Base-by-base conservation (phyloP, 2,888 invertebrate genomes). In the Merodon equestris region DNA sequence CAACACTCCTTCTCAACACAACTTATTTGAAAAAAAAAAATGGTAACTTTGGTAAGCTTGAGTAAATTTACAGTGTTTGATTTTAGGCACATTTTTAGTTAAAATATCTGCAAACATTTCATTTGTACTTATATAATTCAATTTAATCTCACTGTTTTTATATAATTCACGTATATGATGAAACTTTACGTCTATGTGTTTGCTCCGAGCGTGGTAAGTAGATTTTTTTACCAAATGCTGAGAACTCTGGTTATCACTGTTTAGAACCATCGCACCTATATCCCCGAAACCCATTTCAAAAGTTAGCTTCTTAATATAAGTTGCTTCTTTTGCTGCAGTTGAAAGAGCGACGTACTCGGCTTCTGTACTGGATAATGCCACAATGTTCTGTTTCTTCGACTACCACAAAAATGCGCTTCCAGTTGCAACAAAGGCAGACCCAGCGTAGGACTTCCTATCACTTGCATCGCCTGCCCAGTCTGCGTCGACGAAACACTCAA, bases 131-230 rank as follows among this genome's bases (percentile, higher is more conserved):
- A 57, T 15, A 45, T 45, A 57, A 17, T 57, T 45, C 10, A 57
- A 40, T 10, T 18, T 57, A 44, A 57, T n/a, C 44, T 57, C 44
- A n/a, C 44, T 57, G 44, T 5, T 45, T 38, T 53, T 34, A 5
- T 36, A 17, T n/a, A 53, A 14, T 53, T 53, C 45, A 14, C 57
- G 44, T 34, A 45, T 44, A 18, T 57, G 45, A 5, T 57, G 47
- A 47, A 17, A 47, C 47, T n/a, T 79, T 1, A 81, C 70, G 15
- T 81, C 79, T 1, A 81, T 81, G 42, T 81, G 82, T 10, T 83
- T 82, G 9, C 72, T 82, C 15, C 70, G 60, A n/a, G 63, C 34
- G 10, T 81, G 79, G 14, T 82, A 7, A 7, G 7, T 7, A 27
- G 3, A 27, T 27, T 27, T 54, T 38, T 36, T 38, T 15, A 10